Evolutionary conservation across 1,140 invertebrate genomes (phyloP), one percentile per base, ranked within the genome.

Genomic region (Mya arenaria): DNA sequence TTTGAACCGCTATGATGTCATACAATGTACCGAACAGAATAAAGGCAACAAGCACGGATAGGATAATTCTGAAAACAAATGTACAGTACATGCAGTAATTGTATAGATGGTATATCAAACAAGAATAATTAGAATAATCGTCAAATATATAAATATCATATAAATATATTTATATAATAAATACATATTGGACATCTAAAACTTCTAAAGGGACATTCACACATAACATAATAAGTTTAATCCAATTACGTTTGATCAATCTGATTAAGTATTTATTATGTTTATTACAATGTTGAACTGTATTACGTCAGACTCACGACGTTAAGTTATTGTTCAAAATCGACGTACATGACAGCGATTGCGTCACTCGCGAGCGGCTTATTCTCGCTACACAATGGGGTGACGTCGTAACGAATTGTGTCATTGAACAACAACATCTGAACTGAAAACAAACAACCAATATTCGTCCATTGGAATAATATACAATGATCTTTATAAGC

Each of bases 11-110:
- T 13, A 75, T n/a, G 4, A 63, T 32, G 39, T 75, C 73, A 63
- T 75, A 75, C 28, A 75, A 52, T 30, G 73, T 75, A 30, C 73
- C 73, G 65, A 48, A 19, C 15, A 75, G 23, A 56, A 72, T 36
- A 32, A 44, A 8, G 5, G 32, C 44, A 17, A 34, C 2, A 13
- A 72, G 17, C n/a, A 72, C 37, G 25, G 25, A 15, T 15, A 72
- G 8, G 3, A 58, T 5, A 34, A 44, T 3, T 36, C 69, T 72
- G 69, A 5, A 72, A 56, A 10, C 4, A 71, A 39, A 68, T 4
- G 17, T 8, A 60, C 8, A 60, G 17, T 23, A n/a, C n/a, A 13
- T 13, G n/a, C 10, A 10, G 10, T 48, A 10, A 13, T 10, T 48
- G 10, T 48, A n/a, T 48, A 48, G 10, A 48, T 48, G 44, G n/a